Percentiles rank a stretch among this genome's conserved stretches.
Conservation (phyloP, 2,113 vertebrate species). For the Misgurnus mizolepis region DNA sequence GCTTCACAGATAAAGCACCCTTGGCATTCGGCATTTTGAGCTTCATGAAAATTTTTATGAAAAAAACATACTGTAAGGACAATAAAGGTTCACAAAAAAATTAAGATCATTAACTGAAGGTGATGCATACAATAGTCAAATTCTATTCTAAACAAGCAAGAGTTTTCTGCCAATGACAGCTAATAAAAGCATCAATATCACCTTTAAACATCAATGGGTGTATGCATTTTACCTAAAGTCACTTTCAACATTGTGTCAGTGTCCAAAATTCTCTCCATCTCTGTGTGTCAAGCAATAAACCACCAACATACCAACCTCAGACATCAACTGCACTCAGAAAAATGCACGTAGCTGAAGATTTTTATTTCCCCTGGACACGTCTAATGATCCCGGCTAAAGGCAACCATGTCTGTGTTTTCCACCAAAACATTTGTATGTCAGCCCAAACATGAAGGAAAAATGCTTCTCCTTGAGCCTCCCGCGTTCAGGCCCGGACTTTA, state of each 20-base stretch:
- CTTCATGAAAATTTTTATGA: too few relatives aligned
- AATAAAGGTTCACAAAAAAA: too few relatives aligned
- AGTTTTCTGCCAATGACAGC: too few relatives aligned
- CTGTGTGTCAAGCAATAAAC: neutral
- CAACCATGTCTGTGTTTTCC: conserved; percentile 9
- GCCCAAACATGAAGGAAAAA: conserved; percentile 4
- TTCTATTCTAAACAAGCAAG: too few relatives aligned
- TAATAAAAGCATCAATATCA: too few relatives aligned
- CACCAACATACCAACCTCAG: neutral
- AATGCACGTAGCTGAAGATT: neutral
- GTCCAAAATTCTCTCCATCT: neutral
- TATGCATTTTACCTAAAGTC: neutral
- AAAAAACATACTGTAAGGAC: too few relatives aligned
- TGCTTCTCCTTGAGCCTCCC: neutral
- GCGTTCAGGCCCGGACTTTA: conserved; percentile 15
- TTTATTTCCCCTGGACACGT: conserved; percentile 1
- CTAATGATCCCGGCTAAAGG: conserved; percentile 28
- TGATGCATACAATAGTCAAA: too few relatives aligned
- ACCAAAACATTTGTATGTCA: conserved; percentile 10
- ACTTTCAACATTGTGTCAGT: neutral
- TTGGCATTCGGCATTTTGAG: too few relatives aligned
- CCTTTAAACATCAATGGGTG: too few relatives aligned
- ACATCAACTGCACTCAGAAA: conserved; percentile 9
- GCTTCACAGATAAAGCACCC: too few relatives aligned
- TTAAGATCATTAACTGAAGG: too few relatives aligned